Evolutionary conservation across 2,797 vertebrate genomes (phyloP), one percentile per base, ranked within the genome.

Genomic region (Caiman crocodilus): DNA sequence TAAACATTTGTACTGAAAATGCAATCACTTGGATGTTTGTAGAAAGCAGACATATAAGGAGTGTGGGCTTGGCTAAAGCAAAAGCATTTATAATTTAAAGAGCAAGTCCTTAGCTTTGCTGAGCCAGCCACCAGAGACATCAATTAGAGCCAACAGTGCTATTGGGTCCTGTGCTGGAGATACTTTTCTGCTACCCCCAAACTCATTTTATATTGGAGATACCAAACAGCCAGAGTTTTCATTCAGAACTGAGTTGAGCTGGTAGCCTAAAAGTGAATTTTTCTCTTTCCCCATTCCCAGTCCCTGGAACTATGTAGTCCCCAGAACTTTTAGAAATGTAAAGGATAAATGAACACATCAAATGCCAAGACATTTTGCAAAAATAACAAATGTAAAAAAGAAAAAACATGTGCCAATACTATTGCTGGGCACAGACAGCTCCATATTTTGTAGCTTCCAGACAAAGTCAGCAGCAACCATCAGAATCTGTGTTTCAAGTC

Each of bases 401-500:
- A 26, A 30, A 73, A 16, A 35, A 13, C 26, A 21, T 60, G 81
- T 74, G 94, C 91, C 50, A 1, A 89, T 77, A 90, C 81, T 81
- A 85, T 88, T 28, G 9, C 55, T 84, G 92, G 92, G 82, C 93
- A 88, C 69, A 87, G 87, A 85, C 89, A 93, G 93, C 90, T 97
- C 89, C 82, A 76, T 95, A 96, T 96, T 97, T 96, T 97, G 96
- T 96, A 97, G 96, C 97, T 97, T 69, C 90, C 96, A 97, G 97
- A 97, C 96, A 97, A 97, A 97, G 96, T 97, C 94, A 96, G 96
- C 94, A 97, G 94, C 94, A 97, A 94, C 95, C 50, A 64, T 96
- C 96, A 97, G 95, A 94, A 95, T 95, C 91, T 61, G 92, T 96
- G 98, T 99, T 99, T 99, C 98, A 98, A 98, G 98, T 98, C 97